phyloP scores from a whole-genome alignment of 1,140 invertebrate species.

The Drosophila miranda region DNA sequence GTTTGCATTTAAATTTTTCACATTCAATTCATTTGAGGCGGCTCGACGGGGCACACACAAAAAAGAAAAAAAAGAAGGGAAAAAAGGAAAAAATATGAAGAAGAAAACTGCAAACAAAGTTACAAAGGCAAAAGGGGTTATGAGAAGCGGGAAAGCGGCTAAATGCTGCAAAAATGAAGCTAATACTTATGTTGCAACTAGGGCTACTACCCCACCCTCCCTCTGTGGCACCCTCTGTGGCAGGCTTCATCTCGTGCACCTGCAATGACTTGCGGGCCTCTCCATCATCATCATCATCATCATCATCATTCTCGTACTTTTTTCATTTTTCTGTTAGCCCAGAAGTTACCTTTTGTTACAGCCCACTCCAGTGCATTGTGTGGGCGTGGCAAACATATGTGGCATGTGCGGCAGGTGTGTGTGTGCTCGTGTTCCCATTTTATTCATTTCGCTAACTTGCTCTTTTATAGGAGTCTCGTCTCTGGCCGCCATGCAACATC shows the following conservation, averaged over 20 bases:
- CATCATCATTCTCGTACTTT: slow-evolving; percentile 18
- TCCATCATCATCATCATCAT: slow-evolving; percentile 40
- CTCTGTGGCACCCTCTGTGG: too few relatives aligned
- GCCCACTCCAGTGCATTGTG: slow-evolving; percentile 44
- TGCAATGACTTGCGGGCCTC: slow-evolving; percentile 68
- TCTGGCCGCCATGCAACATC: neutral
- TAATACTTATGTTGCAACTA: slow-evolving; percentile 76
- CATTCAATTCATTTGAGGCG: slow-evolving; percentile 80
- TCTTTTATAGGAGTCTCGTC: slow-evolving; percentile 31
- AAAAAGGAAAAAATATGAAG: slow-evolving; percentile 11
- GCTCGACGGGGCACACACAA: slow-evolving; percentile 57
- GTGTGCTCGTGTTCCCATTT: slow-evolving; percentile 50
- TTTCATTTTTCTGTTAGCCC: slow-evolving; percentile 49
- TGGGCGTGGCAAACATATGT: slow-evolving; percentile 66
- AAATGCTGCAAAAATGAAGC: slow-evolving; percentile 75
- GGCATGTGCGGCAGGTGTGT: slow-evolving; percentile 5
- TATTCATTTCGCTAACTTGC: slow-evolving; percentile 54
- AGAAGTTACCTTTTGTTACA: slow-evolving; percentile 51
- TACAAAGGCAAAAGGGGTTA: slow-evolving; percentile 57
- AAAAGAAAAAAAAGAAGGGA: slow-evolving; percentile 17
- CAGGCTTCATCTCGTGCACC: slow-evolving; percentile 31
- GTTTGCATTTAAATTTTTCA: slow-evolving; percentile 81
- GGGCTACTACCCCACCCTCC: slow-evolving; percentile 32
- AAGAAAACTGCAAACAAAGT: slow-evolving; percentile 65
- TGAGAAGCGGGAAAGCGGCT: slow-evolving; percentile 20